Evolutionary conservation across 2,113 vertebrate genomes (phyloP).

Genomic region (Chascanopsetta lugubris): DNA sequence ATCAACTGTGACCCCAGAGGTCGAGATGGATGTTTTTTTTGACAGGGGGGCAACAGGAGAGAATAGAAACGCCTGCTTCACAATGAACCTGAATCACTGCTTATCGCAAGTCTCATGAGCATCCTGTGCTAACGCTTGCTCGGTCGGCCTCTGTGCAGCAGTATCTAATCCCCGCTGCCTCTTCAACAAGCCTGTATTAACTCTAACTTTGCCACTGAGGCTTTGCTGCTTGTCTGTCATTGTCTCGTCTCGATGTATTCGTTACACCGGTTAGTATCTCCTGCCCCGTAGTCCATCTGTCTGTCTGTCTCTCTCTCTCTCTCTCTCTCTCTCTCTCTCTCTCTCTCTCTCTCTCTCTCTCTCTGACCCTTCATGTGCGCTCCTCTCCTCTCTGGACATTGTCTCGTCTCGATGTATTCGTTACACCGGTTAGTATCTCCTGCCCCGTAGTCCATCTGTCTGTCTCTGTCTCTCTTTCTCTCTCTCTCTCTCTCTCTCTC

Average conservation of each 20-base stretch:
- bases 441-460: too few relatives aligned
- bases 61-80: conserved; percentile 31
- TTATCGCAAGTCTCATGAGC: conserved; percentile 38
- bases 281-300: too few relatives aligned
- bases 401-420: too few relatives aligned
- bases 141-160: conserved; percentile 15
- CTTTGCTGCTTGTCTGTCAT: conserved; percentile 18
- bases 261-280: too few relatives aligned
- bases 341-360: conserved; percentile 5
- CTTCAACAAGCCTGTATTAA: conserved; percentile 29
- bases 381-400: conserved; percentile 60
- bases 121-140: conserved; percentile 29
- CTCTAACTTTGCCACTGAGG: conserved; percentile 16
- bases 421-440: too few relatives aligned
- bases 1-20: conserved; percentile 42
- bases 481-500: conserved; percentile 26
- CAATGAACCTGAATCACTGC: conserved; percentile 27
- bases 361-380: conserved; percentile 24
- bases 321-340: conserved; percentile 26
- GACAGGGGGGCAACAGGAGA: conserved; percentile 36
- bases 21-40: conserved; percentile 45
- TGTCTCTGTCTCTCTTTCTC: conserved; percentile 13
- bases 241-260: too few relatives aligned
- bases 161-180: conserved; percentile 17
- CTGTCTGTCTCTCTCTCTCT: conserved; percentile 5